Conservation (phyloP, 2,113 vertebrate genomes). For the Scophthalmus maximus region DNA sequence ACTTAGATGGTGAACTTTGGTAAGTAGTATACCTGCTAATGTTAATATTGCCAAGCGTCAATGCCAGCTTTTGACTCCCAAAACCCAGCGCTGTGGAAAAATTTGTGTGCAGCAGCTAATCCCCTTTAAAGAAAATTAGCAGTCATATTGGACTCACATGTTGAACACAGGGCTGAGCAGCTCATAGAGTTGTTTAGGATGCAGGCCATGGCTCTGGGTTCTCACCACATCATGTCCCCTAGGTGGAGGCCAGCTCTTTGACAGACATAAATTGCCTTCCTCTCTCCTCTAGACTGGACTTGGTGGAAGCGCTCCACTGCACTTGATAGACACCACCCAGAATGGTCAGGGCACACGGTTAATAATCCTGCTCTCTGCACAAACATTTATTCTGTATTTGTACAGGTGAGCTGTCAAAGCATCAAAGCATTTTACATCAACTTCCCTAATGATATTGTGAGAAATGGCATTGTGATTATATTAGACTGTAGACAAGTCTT, state of each 20-base stretch:
- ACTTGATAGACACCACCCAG: slow-evolving; percentile 84
- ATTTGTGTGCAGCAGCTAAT: slow-evolving; percentile 19
- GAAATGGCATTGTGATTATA: slow-evolving; percentile 11
- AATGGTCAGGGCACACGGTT: slow-evolving; percentile 68
- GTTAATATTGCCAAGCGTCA: background rate
- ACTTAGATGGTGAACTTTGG: no score
- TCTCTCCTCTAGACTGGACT: slow-evolving; percentile 75
- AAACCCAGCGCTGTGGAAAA: no score
- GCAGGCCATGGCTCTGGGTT: slow-evolving; percentile 47
- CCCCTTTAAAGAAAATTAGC: background rate
- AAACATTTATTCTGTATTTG: slow-evolving; percentile 45
- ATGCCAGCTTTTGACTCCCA: slow-evolving; percentile 5
- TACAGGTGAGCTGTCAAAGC: slow-evolving; percentile 21
- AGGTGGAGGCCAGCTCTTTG: slow-evolving; percentile 76
- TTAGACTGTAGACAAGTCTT: slow-evolving; percentile 29
- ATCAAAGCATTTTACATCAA: slow-evolving; percentile 35
- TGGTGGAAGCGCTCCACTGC: slow-evolving; percentile 76
- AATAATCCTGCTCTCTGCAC: slow-evolving; percentile 69
- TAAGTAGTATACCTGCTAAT: no score
- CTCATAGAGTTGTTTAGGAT: slow-evolving; percentile 66
- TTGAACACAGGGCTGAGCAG: slow-evolving; percentile 21
- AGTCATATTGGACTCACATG: slow-evolving; percentile 7
- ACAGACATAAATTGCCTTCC: slow-evolving; percentile 82
- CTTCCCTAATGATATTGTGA: slow-evolving; percentile 30
- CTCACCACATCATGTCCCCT: slow-evolving; percentile 68